phyloP scores from a whole-genome alignment of 1,140 invertebrate genomes.

The Drosophila orena region DNA sequence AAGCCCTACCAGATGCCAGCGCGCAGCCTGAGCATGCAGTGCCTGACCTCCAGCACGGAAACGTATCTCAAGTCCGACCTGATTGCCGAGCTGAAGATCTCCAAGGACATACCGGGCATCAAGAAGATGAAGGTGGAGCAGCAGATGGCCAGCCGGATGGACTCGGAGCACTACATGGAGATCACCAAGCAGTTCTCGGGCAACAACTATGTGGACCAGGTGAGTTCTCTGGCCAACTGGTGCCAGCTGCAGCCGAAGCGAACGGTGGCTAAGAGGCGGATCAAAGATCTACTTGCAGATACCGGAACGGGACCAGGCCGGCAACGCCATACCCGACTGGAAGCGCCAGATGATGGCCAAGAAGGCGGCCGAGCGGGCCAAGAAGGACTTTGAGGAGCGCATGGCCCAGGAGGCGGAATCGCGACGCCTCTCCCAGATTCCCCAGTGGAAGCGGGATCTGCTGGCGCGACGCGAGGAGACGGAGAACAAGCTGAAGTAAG shows the following conservation, averaged over 20 bases:
- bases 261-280: constrained; percentile 10
- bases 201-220: constrained; percentile 95
- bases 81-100: constrained; percentile 95
- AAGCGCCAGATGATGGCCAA: constrained; percentile 97
- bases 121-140: constrained; percentile 95
- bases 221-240: constrained; percentile 76
- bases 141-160: constrained; percentile 91
- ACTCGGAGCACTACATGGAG: constrained; percentile 92
- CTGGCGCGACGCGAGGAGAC: constrained; percentile 92
- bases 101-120: constrained; percentile 95
- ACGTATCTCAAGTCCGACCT: constrained; percentile 93
- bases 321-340: constrained; percentile 96
- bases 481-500: constrained; percentile 89
- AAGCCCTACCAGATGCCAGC: constrained; percentile 92
- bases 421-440: constrained; percentile 93
- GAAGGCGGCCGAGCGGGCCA: constrained; percentile 95
- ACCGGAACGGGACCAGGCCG: constrained; percentile 94
- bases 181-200: constrained; percentile 93
- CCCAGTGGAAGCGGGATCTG: constrained; percentile 96
- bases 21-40: constrained; percentile 90
- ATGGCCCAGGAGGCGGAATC: constrained; percentile 93
- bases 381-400: constrained; percentile 94
- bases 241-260: background rate
- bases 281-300: constrained; percentile 88
- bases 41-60: constrained; percentile 88